Base-by-base conservation (phyloP, 2,888 invertebrate genomes). In the Tachystola acroxantha region DNA sequence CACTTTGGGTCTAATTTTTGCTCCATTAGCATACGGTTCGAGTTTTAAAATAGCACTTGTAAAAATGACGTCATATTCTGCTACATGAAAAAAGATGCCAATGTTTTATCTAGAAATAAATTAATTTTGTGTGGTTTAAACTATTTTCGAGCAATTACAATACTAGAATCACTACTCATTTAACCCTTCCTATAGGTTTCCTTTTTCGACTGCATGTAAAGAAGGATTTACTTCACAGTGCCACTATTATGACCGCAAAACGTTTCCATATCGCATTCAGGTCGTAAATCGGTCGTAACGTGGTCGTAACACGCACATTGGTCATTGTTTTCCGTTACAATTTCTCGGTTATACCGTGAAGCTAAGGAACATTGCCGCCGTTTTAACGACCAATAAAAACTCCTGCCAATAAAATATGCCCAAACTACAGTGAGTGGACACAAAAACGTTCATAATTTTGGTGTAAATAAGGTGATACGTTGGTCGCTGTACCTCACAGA, bases 381-480 rank as follows among this genome's bases (percentile, higher is more conserved):
- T 49, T 64, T 74, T 71, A 70, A 73, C 58, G 75, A 71, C 57
- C 69, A 63, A 74, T 74, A 74, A 73, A 24, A 72, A 54, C 50
- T 51, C 57, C 38, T 49, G 58, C 62, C 64, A 65, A 56, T 67
- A 71, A 72, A n/a, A 67, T 62, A 68, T 53, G 50, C 55, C 45
- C 42, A 53, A 56, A 48, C 42, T 46, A 52, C 43, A 42, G 35
- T n/a, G n/a, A 39, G 11, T 27, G 27, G 27, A 27, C 27, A 27
- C 27, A 27, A 11, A 10, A 24, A 24, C 9, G 24, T 24, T 24
- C n/a, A n/a, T n/a, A n/a, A n/a, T n/a, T n/a, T n/a, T n/a, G n/a
- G n/a, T n/a, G n/a, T n/a, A n/a, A n/a, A n/a, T n/a, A n/a, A n/a
- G n/a, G n/a, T n/a, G n/a, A n/a, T n/a, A n/a, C n/a, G n/a, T n/a